Percentiles rank a stretch among this genome's conserved stretches.
Evolutionary conservation across 2,888 invertebrate genomes (phyloP).

Genomic region (Meiosimyza decipiens): DNA sequence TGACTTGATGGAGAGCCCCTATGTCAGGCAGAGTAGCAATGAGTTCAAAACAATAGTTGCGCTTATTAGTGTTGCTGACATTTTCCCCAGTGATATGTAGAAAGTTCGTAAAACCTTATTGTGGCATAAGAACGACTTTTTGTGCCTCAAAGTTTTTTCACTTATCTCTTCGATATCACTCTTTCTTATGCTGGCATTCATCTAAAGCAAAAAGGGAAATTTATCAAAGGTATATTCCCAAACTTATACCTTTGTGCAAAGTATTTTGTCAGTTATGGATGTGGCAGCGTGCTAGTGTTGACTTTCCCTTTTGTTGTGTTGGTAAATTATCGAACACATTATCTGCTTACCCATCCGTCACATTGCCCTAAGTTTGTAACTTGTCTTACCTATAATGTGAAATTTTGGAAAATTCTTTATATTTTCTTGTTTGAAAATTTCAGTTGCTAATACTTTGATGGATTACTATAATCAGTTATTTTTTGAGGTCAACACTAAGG

Average conservation of each 20-base stretch:
- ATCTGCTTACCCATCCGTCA: not conserved
- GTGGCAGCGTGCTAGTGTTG: not conserved
- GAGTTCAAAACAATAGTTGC: not conserved
- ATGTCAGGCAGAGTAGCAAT: not conserved
- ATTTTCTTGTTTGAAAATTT: not conserved
- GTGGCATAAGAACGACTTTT: too few species aligned
- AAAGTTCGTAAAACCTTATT: too few species aligned
- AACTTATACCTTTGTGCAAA: not conserved
- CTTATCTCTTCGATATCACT: not conserved
- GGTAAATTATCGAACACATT: conserved; percentile 6
- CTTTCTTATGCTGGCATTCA: not conserved
- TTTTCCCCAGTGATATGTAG: not conserved
- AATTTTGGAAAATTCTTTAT: not conserved
- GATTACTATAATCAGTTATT: not conserved
- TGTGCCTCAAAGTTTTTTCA: too few species aligned
- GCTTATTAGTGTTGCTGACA: conserved; percentile 13
- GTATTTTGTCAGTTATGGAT: conserved; percentile 12
- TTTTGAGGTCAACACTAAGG: too few species aligned
- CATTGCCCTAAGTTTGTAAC: not conserved
- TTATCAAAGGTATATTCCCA: conserved; percentile 3
- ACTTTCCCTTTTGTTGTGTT: not conserved
- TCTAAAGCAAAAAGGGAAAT: not conserved
- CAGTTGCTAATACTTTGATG: conserved; percentile 20
- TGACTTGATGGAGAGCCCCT: too few species aligned
- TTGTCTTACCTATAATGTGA: not conserved